Evolutionary conservation across 64 coral and sea anemone species (phyloP).

Genomic region (Anthopleura sola): DNA sequence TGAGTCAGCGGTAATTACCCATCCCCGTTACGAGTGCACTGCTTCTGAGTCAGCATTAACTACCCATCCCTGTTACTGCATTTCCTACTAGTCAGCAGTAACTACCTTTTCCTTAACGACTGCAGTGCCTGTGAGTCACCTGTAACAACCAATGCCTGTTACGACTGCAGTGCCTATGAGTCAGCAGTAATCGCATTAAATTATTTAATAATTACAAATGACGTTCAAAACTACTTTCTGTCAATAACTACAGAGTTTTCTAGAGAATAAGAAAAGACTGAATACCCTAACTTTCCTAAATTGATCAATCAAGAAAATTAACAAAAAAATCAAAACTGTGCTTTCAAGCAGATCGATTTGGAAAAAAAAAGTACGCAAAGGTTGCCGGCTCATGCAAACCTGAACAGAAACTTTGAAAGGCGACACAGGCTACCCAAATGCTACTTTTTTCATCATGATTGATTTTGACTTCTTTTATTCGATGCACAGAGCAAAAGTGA

Average conservation of each 20-base stretch:
- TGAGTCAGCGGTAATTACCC: neutral
- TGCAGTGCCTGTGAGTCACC: neutral
- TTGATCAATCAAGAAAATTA: too few relatives aligned
- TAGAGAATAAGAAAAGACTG: too few relatives aligned
- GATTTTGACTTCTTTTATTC: neutral
- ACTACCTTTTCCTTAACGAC: neutral
- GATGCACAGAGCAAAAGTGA: constrained; percentile 31
- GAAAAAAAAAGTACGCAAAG: too few relatives aligned
- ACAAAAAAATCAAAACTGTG: too few relatives aligned
- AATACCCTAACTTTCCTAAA: too few relatives aligned
- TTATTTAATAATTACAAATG: too few relatives aligned
- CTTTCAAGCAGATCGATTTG: too few relatives aligned
- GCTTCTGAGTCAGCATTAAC: neutral
- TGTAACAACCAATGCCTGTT: neutral
- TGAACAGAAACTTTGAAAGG: too few relatives aligned
- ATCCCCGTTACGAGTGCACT: neutral
- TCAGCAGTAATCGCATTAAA: neutral
- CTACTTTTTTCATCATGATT: neutral
- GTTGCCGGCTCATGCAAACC: too few relatives aligned
- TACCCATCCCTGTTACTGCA: neutral
- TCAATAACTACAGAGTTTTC: too few relatives aligned
- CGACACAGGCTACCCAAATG: too few relatives aligned
- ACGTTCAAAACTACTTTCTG: too few relatives aligned
- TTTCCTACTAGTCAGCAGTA: neutral
- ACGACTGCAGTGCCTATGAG: neutral